A percentile compares a stretch with the other conserved stretches of the same genome.
Evolutionary conservation across 2,797 vertebrate species (phyloP).

Genomic region (Gorsachius magnificus): DNA sequence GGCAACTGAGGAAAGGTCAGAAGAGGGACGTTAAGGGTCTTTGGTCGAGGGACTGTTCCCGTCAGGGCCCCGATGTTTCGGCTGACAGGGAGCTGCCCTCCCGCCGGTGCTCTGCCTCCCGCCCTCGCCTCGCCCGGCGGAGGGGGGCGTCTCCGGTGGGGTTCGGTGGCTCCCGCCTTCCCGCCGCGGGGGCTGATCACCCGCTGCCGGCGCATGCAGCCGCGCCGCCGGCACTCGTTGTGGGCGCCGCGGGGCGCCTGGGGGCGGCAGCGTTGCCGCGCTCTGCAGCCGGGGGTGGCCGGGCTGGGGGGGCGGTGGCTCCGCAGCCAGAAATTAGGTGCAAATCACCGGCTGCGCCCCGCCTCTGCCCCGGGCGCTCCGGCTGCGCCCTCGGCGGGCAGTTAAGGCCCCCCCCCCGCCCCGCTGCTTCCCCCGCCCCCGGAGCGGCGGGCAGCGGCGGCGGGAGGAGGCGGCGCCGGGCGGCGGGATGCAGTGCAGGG

Average conservation of each 20-base stretch:
- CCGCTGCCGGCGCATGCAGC: slow-evolving; percentile 10
- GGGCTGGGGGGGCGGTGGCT: not conserved
- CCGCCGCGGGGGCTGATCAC: not conserved
- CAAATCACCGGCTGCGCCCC: not conserved
- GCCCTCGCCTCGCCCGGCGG: not conserved
- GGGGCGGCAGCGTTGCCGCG: not conserved
- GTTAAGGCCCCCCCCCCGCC: not conserved
- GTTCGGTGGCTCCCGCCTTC: not conserved
- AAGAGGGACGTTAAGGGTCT: accelerated
- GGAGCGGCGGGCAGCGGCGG: not conserved
- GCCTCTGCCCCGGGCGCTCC: not conserved
- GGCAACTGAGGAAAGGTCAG: no score
- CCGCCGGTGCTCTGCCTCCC: no score
- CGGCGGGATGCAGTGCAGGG: slow-evolving; percentile 35
- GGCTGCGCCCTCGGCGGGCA: not conserved
- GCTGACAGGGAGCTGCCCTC: not conserved
- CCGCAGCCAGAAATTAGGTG: not conserved
- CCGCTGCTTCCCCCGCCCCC: not conserved
- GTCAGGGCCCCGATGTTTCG: accelerated
- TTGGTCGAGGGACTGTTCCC: accelerated
- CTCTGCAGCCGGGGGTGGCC: not conserved
- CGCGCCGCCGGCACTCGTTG: slow-evolving; percentile 28
- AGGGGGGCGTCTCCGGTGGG: not conserved
- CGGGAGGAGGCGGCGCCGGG: not conserved
- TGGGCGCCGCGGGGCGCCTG: not conserved